phyloP scores from a whole-genome alignment of 1,140 invertebrate genomes.

The Bombus ignitus region DNA sequence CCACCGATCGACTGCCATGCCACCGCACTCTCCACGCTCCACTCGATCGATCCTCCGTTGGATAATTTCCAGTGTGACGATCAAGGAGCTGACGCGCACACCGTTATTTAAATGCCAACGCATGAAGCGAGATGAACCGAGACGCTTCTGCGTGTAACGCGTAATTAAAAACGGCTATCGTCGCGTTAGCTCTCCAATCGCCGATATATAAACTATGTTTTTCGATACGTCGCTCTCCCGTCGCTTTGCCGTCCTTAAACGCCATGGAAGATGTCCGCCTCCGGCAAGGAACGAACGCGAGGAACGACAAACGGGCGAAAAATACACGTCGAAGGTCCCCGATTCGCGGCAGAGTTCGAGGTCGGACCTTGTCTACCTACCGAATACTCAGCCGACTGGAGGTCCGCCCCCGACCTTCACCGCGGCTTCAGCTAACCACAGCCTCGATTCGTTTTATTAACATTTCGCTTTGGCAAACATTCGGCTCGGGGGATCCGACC shows the following conservation, averaged over 20 bases:
- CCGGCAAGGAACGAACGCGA: not conserved
- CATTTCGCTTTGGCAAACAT: conserved; percentile 63
- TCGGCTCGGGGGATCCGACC: conserved; percentile 56
- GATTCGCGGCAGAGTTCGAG: conserved; percentile 58
- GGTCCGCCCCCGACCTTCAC: conserved; percentile 67
- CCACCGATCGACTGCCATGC: not conserved
- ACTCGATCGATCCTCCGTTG: conserved; percentile 33
- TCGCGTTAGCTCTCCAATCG: conserved; percentile 10
- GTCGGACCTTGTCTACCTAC: conserved; percentile 58
- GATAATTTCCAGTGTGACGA: conserved; percentile 50
- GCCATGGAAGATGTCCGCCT: not conserved
- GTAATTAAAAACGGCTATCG: conserved; percentile 42
- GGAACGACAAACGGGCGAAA: conserved; percentile 8
- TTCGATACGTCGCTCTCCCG: not conserved
- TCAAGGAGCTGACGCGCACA: conserved; percentile 30
- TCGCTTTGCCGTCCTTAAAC: not conserved
- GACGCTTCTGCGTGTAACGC: conserved; percentile 16
- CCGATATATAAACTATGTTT: not conserved
- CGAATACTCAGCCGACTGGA: conserved; percentile 52
- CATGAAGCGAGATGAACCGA: conserved; percentile 39
- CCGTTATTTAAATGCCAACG: conserved; percentile 35
- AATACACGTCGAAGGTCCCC: conserved; percentile 50
- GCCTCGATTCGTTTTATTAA: conserved; percentile 64
- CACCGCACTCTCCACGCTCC: not conserved
- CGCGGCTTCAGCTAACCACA: conserved; percentile 42